Evolutionary conservation across 1,140 invertebrate genomes (phyloP), one percentile per base, ranked within the genome.

Genomic region (Maniola jurtina): DNA sequence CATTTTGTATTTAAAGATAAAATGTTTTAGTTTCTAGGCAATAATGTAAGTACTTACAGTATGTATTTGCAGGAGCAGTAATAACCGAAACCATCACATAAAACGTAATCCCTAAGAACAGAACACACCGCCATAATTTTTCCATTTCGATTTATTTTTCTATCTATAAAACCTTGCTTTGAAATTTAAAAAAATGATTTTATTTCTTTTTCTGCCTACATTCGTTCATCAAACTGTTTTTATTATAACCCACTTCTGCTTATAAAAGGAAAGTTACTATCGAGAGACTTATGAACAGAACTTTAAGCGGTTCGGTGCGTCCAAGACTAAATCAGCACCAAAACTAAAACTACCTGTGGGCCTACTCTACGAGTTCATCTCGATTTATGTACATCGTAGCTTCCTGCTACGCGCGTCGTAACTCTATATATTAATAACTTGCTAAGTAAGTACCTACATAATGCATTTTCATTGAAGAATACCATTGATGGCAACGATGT

Each of bases 11-110:
- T 25, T 4, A 25, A 25, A 25, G 25, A 25, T 25, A 25, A 25
- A 25, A 2, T 25, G 25, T 4, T 25, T 25, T 25, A 25, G 25
- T n/a, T n/a, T n/a, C n/a, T n/a, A n/a, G n/a, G n/a, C n/a, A n/a
- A n/a, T n/a, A n/a, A n/a, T n/a, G n/a, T n/a, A n/a, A 34, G 15
- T 64, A 77, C 75, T 77, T 69, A 77, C 76, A 45, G 50, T 77
- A 75, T 48, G 48, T 38, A 62, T 68, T 77, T 61, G 71, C 66
- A 14, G 76, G 76, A 35, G 72, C 72, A 2, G 71, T 70, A 15
- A 73, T 57, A 48, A 61, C 61, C 38, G 48, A 50, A 35, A 64
- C 56, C 35, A 62, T 60, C 36, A 62, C 42, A 58, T 35, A 64
- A 42, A 63, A 45, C 13, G 54, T 40, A 48, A 60, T 38, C 5